Base-by-base conservation (phyloP, 2,113 vertebrate species). In the Mionectes macconnelli region DNA sequence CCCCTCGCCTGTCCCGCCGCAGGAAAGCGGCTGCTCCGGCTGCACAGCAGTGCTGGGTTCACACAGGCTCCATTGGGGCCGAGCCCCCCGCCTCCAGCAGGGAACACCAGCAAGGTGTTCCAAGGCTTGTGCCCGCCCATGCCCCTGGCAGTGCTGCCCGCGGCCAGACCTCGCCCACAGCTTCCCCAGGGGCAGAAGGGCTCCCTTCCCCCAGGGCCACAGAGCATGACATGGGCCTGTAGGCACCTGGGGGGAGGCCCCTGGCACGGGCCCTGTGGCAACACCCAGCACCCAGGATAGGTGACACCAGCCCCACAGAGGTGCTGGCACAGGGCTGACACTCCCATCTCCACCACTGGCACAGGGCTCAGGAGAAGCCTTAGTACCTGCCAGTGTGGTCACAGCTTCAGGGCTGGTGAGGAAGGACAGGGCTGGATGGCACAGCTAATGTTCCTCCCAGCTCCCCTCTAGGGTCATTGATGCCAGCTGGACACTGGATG, bases 401-500 rank as follows among this genome's bases (percentile, higher is more conserved):
- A 2, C 50, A 28, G 17, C 83, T 45, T 28, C 75, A 11, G 55
- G 64, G 40, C 55, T 47, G 50, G 30, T 1, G 12, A 62, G 60
- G 33, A 60, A 2, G 27, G 35, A 31, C 0, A 2, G 33, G 33
- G 53, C 16, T 7, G 49, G 35, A 15, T 2, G 5, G 27, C 7
- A 6, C 0, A 1, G n/a, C 6, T 23, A 7, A 1, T 2, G 47
- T 30, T 52, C 49, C 39, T 14, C 56, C 10, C 69, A 39, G 60
- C 20, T 70, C 55, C 59, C n/a, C 31, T 39, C 69, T 1, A 0
- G 24, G 8, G 21, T 28, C 16, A 1, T 31, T 53, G 59, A 4
- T 5, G 11, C 52, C 35, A 13, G 13, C 0, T 27, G 39, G n/a
- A 2, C 6, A 12, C 40, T 1, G 4, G 28, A 12, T 2, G 0